Evolutionary conservation across 2,797 vertebrate species (phyloP), one percentile per base, ranked within the genome.

Genomic region (Natrix natrix): DNA sequence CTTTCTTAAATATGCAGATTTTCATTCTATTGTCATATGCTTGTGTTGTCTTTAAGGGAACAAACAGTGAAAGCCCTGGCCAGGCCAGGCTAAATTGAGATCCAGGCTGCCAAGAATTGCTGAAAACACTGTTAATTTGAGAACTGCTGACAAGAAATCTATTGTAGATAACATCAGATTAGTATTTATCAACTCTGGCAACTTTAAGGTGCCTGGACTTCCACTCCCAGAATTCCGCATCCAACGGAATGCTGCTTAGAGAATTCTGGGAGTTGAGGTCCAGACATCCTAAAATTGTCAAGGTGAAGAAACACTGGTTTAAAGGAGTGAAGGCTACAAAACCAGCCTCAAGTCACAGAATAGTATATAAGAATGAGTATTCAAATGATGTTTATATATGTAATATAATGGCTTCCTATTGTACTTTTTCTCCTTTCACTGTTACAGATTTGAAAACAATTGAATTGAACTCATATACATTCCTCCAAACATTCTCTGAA

Each of bases 41-140:
- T 93, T 95, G 59, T 91, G 20, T 95, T 91, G 17, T 90, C 37
- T 56, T 78, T 92, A 32, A 91, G 66, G 57, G 86, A 89, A 37
- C 12, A 91, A 5, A 91, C n/a, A 91, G 56, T 90, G 55, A 24
- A 69, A 89, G 90, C 22, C 90, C 88, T 13, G 94, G 93, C 95
- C 59, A 95, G 59, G 32, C 56, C 57, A 32, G 0, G 37, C 86
- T 93, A 93, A 95, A 92, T 87, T 88, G 6, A 43, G 57, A 28
- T 37, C 0, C 56, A n/a, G 32, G 1, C 69, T 26, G 4, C 52
- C 89, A 86, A 93, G 83, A 94, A 32, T 37, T 93, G 78, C 43
- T 66, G 92, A 94, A 96, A 59, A 86, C 32, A 63, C 56, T 94
- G 28, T 69, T 94, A 93, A 92, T 88, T 57, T 95, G 90, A 90